Base-by-base conservation (phyloP, 2,888 invertebrate species). In the Drosophila paracracens region DNA sequence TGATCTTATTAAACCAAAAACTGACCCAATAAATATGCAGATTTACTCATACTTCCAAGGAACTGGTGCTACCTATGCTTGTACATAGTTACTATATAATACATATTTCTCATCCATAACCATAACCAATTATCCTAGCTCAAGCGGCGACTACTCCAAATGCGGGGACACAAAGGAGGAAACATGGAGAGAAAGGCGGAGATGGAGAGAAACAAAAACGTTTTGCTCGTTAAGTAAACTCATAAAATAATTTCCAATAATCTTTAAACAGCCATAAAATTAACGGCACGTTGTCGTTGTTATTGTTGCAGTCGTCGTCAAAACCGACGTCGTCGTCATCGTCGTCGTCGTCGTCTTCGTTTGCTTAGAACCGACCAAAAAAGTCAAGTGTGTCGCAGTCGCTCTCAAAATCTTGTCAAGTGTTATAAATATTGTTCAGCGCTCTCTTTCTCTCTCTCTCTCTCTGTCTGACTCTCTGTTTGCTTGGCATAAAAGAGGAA, bases 181-280 rank as follows among this genome's bases (percentile, higher is more conserved):
- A 66, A 46, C 38, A 43, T 33, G 33, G n/a, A 31, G 18, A 48
- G 27, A 18, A 36, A 38, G n/a, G 16, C 5, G 31, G 40, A 21
- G 54, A 31, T 18, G 35, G 57, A 16, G 16, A 51, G 36, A 50
- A 63, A 62, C 70, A 57, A 75, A 79, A 76, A 79, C 79, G 83
- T 73, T 81, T 71, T 79, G 71, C 78, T 89, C 85, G 85, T 89
- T 82, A 84, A 75, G 85, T 65, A 71, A 77, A 76, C 82, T 63
- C 85, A 82, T 86, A 88, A 86, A 86, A 89, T 88, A 82, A 78
- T 89, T 86, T 86, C 89, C 89, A 86, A 86, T 86, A 89, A 89
- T 89, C 85, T 89, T 86, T 89, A 88, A 86, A 86, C 76, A 78
- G 61, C 85, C 85, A 86, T 86, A 71, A 86, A 86, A 86, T 86